phyloP scores from a whole-genome alignment of 2,888 invertebrate genomes.

The Andrena flavipes region DNA sequence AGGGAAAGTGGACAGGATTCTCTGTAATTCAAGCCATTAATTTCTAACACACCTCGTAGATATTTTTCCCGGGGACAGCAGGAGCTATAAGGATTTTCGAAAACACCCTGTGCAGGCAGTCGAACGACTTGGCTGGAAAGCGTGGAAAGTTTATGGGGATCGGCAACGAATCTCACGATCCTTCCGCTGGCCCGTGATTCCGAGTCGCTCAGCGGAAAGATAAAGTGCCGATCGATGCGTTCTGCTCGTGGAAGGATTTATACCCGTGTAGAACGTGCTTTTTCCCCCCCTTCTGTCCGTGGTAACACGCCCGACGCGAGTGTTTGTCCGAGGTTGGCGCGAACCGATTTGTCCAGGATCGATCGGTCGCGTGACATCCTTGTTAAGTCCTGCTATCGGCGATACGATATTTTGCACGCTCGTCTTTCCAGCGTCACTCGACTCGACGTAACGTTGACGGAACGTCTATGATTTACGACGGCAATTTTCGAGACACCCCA shows the following conservation, averaged over 20 bases:
- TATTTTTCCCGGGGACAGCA: not conserved
- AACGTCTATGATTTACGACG: not conserved
- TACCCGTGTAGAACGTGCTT: slow-evolving; percentile 26
- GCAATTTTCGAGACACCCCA: not conserved
- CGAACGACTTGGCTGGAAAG: not conserved
- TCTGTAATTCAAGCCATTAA: too few relatives aligned
- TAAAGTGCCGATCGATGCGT: slow-evolving; percentile 68
- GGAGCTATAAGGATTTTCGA: not conserved
- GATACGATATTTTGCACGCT: slow-evolving; percentile 21
- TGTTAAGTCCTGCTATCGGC: slow-evolving; percentile 30
- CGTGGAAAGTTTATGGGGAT: slow-evolving; percentile 50
- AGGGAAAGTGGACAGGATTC: not conserved
- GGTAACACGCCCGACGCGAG: slow-evolving; percentile 35
- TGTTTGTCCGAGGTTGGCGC: slow-evolving; percentile 39
- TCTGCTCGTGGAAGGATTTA: slow-evolving; percentile 61
- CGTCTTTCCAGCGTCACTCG: not conserved
- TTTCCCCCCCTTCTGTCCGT: slow-evolving; percentile 6
- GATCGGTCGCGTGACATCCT: slow-evolving; percentile 16
- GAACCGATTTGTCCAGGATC: slow-evolving; percentile 49
- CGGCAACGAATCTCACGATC: slow-evolving; percentile 50
- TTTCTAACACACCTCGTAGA: not conserved
- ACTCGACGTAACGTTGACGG: not conserved
- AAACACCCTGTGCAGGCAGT: not conserved
- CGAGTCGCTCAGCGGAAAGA: slow-evolving; percentile 58
- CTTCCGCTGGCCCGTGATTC: slow-evolving; percentile 58